These are phyloP conservation scores for Colletes collaris DNA, from an alignment of 2,888 invertebrate species.

Conservation along the genomic window DNA sequence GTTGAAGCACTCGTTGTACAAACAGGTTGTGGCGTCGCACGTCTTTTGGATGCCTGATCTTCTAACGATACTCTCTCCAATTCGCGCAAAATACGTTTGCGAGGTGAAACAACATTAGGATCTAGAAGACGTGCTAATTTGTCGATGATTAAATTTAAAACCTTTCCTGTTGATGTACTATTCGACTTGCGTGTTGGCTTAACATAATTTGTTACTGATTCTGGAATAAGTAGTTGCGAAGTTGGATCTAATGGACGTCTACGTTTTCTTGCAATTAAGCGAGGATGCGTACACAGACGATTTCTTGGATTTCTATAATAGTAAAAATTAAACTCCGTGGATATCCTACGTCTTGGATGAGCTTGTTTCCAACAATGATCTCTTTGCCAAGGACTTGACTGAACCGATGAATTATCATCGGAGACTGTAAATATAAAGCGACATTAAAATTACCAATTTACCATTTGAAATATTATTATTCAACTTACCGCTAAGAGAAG, in stretches of 20 bases:
- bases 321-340: conserved; percentile 89
- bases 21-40: conserved; percentile 79
- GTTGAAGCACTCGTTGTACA: conserved; percentile 70
- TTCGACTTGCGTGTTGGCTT: conserved; percentile 71
- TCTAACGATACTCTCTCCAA: conserved; percentile 90
- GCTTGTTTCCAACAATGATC: conserved; percentile 95
- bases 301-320: conserved; percentile 86
- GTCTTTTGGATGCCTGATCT: conserved; percentile 87
- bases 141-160: conserved; percentile 79
- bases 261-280: conserved; percentile 85
- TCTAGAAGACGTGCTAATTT: conserved; percentile 80
- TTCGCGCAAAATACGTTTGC: conserved; percentile 92
- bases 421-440: conserved; percentile 85
- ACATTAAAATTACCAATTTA: conserved; percentile 17
- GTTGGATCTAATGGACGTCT: conserved; percentile 87
- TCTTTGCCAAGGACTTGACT: conserved; percentile 95
- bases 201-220: conserved; percentile 64
- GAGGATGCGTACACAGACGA: conserved; percentile 82
- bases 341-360: conserved; percentile 89
- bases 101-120: conserved; percentile 89
- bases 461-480: background rate
- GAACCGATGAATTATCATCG: conserved; percentile 95
- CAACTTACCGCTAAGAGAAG: conserved; percentile 90
- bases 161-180: conserved; percentile 73
- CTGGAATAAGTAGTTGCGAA: conserved; percentile 69